Conservation (phyloP, 2,797 vertebrate species). For the Sebastes glaucus region DNA sequence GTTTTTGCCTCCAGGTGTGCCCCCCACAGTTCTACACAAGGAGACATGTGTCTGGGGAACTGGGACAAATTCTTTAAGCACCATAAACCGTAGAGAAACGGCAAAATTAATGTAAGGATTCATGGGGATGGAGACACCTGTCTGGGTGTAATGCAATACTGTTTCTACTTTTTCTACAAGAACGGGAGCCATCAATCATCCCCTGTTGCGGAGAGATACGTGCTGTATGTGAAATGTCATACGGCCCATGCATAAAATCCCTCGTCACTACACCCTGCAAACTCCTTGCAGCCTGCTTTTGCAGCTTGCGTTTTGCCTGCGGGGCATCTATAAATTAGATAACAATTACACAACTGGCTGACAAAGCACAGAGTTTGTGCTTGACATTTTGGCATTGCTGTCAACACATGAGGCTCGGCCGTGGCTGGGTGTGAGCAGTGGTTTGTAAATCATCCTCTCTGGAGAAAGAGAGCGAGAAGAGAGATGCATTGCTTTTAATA, state of each 20-base stretch:
- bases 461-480: conserved; percentile 2
- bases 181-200: conserved; percentile 56
- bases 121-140: conserved; percentile 53
- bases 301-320: conserved; percentile 55
- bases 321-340: conserved; percentile 79
- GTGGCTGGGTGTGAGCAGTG: conserved; percentile 50
- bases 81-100: conserved; percentile 37
- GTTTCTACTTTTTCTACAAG: conserved; percentile 30
- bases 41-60: conserved; percentile 24
- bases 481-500: neutral
- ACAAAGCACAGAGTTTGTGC: conserved; percentile 72
- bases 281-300: conserved; percentile 37
- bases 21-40: neutral
- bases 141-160: conserved; percentile 43
- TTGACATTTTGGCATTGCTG: conserved; percentile 65
- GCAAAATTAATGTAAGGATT: conserved; percentile 35
- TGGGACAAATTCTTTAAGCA: conserved; percentile 52
- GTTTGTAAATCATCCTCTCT: conserved; percentile 72
- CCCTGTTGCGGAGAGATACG: conserved; percentile 14
- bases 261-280: conserved; percentile 33
- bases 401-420: conserved; percentile 60
- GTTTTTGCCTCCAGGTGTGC: conserved; percentile 29
- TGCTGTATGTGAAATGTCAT: conserved; percentile 45
- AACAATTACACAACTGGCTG: conserved; percentile 75
- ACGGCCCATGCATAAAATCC: conserved; percentile 55